Evolutionary conservation across 2,888 invertebrate species (phyloP), one percentile per base, ranked within the genome.

Genomic region (Catocala fraxini): DNA sequence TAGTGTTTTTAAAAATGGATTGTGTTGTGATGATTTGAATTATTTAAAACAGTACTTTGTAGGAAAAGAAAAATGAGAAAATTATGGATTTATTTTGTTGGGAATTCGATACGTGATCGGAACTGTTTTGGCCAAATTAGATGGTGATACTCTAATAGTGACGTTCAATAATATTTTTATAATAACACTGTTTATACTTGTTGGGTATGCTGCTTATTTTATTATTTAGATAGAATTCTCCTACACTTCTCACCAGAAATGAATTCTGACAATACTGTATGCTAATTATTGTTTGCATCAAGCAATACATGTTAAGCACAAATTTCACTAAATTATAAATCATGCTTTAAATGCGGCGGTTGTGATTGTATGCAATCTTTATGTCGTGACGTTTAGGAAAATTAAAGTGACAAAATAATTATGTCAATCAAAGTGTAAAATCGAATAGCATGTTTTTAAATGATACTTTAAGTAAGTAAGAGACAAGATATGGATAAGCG

Each of bases 281-380:
- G 13, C 51, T 41, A 68, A 25, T 57, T 74, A 68, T 75, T 63
- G 65, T 72, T 62, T 68, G 59, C 51, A 71, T 71, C 51, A 62
- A 77, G 59, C 63, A 71, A 65, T 67, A 77, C 56, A 61, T 25
- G 25, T 52, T 65, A 71, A 81, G 89, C 89, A 89, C 88, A 88
- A 88, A 86, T 9, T 75, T 81, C 77, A 79, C 79, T 73, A 71
- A 63, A 75, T 71, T 73, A 74, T 67, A 70, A 77, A 79, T 80
- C 80, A 82, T 79, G 84, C 85, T 87, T 87, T 85, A 87, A 86
- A 73, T 81, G 73, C 70, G 68, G 80, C 73, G 91, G 91, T 91
- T 91, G 91, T 91, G 91, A 91, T 80, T 75, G 77, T 81, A 75
- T 68, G 76, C 77, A 78, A 81, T 84, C 79, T 81, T 79, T 77